Percentiles rank a stretch among this genome's conserved stretches.
phyloP scores from a whole-genome alignment of 1,140 invertebrate species.

The Limonius californicus region DNA sequence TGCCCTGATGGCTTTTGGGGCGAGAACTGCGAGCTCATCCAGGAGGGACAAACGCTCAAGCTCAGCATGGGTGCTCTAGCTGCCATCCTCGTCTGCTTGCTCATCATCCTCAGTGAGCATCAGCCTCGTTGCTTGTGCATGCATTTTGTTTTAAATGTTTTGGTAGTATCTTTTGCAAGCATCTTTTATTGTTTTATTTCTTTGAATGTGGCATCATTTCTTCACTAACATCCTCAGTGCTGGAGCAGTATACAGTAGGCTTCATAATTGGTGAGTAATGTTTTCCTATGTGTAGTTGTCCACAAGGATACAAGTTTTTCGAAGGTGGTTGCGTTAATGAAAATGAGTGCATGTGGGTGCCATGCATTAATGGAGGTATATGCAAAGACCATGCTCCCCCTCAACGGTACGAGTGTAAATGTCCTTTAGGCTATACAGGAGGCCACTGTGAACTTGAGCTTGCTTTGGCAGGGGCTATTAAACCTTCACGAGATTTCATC shows the following conservation, averaged over 20 bases:
- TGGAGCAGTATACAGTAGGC: constrained; percentile 25
- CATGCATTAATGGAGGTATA: constrained; percentile 70
- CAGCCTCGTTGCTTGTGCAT: constrained; percentile 14
- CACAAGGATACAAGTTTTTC: constrained; percentile 60
- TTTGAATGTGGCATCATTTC: constrained; percentile 7
- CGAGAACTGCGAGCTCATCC: constrained; percentile 87
- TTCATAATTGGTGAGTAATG: constrained; percentile 28
- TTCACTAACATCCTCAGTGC: constrained; percentile 30
- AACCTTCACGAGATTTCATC: constrained; percentile 78
- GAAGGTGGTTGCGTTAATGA: constrained; percentile 67
- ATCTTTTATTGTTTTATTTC: neutral
- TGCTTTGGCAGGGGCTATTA: constrained; percentile 69
- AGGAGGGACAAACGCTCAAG: constrained; percentile 88
- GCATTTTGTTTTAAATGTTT: neutral
- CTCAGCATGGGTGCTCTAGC: constrained; percentile 91
- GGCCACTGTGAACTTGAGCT: constrained; percentile 73
- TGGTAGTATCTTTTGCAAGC: neutral
- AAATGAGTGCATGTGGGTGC: constrained; percentile 67
- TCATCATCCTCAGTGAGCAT: constrained; percentile 89
- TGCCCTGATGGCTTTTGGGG: constrained; percentile 91
- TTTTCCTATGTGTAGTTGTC: constrained; percentile 59
- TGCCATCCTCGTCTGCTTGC: constrained; percentile 88
- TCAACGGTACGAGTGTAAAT: constrained; percentile 69
- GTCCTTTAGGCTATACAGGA: constrained; percentile 71
- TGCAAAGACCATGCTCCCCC: constrained; percentile 67